These are phyloP conservation scores for Tragulus kanchil DNA, from an alignment of 2,113 vertebrate genomes.

Conservation along the genomic window DNA sequence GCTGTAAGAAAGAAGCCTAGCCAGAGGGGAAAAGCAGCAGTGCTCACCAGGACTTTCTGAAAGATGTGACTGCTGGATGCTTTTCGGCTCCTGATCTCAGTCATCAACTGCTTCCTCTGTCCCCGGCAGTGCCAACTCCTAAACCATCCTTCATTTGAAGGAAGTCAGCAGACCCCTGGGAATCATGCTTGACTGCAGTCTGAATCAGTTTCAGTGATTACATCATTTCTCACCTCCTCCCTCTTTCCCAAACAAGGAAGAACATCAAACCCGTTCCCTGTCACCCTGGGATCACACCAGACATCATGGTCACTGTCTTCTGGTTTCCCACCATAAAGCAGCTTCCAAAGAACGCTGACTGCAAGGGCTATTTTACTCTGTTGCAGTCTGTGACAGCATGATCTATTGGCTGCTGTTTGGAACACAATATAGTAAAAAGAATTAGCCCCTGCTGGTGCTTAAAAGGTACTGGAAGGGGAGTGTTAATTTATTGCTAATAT, in stretches of 20 bases:
- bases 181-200: background rate
- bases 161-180: background rate
- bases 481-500: slow-evolving; percentile 80
- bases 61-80: background rate
- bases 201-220: slow-evolving; percentile 52
- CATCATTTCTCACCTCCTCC: background rate
- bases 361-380: background rate
- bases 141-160: background rate
- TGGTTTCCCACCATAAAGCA: background rate
- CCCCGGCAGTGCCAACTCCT: background rate
- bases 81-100: background rate
- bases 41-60: background rate
- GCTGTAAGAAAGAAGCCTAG: background rate
- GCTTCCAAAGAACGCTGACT: background rate
- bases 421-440: slow-evolving; percentile 74
- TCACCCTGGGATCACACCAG: background rate
- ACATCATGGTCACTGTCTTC: background rate
- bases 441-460: slow-evolving; percentile 72
- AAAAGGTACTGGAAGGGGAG: slow-evolving; percentile 67
- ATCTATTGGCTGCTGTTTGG: slow-evolving; percentile 67
- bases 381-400: slow-evolving; percentile 55
- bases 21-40: background rate
- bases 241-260: background rate
- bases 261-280: background rate
- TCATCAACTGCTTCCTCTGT: background rate